Evolutionary conservation across 1,140 invertebrate species (phyloP).

Genomic region (Ostrea edulis): DNA sequence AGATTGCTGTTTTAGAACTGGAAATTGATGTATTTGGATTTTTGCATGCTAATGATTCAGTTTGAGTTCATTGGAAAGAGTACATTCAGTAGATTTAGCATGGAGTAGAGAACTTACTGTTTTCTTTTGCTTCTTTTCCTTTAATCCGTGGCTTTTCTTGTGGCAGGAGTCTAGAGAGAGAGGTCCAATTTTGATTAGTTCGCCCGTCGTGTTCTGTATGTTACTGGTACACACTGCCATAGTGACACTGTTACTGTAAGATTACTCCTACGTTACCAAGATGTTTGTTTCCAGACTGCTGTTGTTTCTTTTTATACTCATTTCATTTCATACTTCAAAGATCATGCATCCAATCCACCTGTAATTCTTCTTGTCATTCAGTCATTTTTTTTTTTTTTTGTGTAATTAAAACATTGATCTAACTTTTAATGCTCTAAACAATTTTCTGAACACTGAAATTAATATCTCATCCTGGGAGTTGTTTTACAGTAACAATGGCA

Average conservation of each 20-base stretch:
- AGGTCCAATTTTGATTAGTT: not conserved
- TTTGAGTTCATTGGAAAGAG: conserved; percentile 18
- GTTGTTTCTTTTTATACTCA: not conserved
- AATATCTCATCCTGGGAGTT: not conserved
- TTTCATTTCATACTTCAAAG: not conserved
- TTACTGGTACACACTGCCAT: not conserved
- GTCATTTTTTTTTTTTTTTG: not conserved
- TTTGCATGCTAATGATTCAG: conserved; percentile 41
- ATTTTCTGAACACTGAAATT: not conserved
- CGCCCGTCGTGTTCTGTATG: not conserved
- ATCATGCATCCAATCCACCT: not conserved
- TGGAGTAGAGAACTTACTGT: conserved; percentile 16
- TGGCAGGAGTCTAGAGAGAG: conserved; percentile 33
- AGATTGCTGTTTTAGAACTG: conserved; percentile 11
- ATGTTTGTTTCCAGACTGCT: not conserved
- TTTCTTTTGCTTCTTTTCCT: conserved; percentile 28
- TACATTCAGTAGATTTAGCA: not conserved
- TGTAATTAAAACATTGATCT: not conserved
- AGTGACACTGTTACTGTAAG: not conserved
- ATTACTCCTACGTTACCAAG: not conserved
- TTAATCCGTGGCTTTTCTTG: conserved; percentile 19
- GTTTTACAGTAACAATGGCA: conserved; percentile 18
- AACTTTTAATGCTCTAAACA: not conserved
- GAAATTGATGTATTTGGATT: conserved; percentile 18
- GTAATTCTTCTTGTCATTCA: not conserved